Evolutionary conservation across 2,888 invertebrate species (phyloP).

Genomic region (Scaptomyza caliginosa): DNA sequence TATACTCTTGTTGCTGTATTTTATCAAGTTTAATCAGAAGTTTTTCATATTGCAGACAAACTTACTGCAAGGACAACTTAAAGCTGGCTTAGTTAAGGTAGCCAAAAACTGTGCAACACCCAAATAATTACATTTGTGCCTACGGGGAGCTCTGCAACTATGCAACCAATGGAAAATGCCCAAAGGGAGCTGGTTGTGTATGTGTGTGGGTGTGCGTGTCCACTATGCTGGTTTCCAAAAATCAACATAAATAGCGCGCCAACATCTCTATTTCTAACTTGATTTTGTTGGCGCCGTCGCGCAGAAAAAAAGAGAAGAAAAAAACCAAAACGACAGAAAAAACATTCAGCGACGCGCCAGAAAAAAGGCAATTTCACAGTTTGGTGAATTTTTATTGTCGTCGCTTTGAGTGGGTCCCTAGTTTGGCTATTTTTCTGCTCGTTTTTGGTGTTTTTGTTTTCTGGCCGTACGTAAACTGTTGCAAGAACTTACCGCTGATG

Average conservation of each 20-base stretch:
- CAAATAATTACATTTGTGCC: conserved; percentile 73
- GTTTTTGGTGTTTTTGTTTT: conserved; percentile 19
- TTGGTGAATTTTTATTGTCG: conserved; percentile 80
- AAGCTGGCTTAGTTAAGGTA: conserved; percentile 40
- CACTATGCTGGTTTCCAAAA: conserved; percentile 51
- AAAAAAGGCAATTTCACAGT: conserved; percentile 81
- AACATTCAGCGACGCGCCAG: conserved; percentile 65
- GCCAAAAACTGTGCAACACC: conserved; percentile 28
- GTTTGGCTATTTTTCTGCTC: conserved; percentile 7
- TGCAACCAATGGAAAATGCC: conserved; percentile 37
- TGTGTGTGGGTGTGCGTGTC: too few relatives aligned
- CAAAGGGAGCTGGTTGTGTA: conserved; percentile 18
- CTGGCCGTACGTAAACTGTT: conserved; percentile 2
- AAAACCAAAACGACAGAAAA: conserved; percentile 24
- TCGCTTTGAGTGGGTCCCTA: conserved; percentile 68
- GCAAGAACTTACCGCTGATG: conserved; percentile 80
- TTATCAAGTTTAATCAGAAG: too few relatives aligned
- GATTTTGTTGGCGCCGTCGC: conserved; percentile 57
- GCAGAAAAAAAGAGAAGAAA: conserved; percentile 21
- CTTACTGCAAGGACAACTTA: conserved; percentile 1
- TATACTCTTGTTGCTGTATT: background rate
- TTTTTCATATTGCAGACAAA: background rate
- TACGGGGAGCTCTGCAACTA: conserved; percentile 40
- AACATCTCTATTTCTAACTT: conserved; percentile 79
- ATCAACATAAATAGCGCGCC: conserved; percentile 77